A percentile compares a stretch with the other conserved stretches of the same genome.
Conservation (phyloP, 2,888 invertebrate species). For the Platerodrilus igneus region DNA sequence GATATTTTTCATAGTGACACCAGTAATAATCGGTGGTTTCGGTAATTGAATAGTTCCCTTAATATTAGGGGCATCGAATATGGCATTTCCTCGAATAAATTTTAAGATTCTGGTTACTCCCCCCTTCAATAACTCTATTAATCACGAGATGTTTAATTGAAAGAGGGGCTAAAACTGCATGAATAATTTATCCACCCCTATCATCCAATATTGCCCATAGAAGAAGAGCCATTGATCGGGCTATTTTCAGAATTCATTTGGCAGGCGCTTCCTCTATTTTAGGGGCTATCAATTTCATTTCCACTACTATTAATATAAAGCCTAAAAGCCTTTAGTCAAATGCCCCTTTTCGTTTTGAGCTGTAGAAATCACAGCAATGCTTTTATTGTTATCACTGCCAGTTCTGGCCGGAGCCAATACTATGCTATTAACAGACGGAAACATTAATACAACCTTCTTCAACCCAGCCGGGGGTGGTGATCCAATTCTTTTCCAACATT, state of each 20-base stretch:
- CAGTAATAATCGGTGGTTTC: constrained; percentile 75
- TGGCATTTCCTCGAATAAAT: constrained; percentile 79
- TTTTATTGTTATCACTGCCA: constrained; percentile 65
- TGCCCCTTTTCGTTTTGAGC: constrained; percentile 72
- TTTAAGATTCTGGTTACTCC: constrained; percentile 75
- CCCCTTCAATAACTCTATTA: constrained; percentile 63
- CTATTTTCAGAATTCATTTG: constrained; percentile 72
- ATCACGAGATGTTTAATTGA: constrained; percentile 61
- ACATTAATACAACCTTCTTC: constrained; percentile 77
- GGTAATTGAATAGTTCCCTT: constrained; percentile 77
- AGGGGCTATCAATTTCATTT: constrained; percentile 76
- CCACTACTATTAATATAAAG: constrained; percentile 70
- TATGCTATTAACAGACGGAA: constrained; percentile 73
- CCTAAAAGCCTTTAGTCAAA: constrained; percentile 57
- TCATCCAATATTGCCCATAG: constrained; percentile 60
- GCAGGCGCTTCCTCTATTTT: constrained; percentile 70
- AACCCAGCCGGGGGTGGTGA: constrained; percentile 76
- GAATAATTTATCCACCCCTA: constrained; percentile 72
- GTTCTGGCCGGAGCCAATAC: constrained; percentile 77
- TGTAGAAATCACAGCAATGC: constrained; percentile 60
- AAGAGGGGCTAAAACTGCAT: constrained; percentile 71
- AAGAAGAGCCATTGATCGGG: constrained; percentile 66
- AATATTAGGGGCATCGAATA: constrained; percentile 74
- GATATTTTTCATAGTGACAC: too few relatives aligned
- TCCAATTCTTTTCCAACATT: constrained; percentile 74